Percentiles rank a stretch among this genome's conserved stretches.
Evolutionary conservation across 2,888 invertebrate genomes (phyloP).

Genomic region (Lottia gigantea): DNA sequence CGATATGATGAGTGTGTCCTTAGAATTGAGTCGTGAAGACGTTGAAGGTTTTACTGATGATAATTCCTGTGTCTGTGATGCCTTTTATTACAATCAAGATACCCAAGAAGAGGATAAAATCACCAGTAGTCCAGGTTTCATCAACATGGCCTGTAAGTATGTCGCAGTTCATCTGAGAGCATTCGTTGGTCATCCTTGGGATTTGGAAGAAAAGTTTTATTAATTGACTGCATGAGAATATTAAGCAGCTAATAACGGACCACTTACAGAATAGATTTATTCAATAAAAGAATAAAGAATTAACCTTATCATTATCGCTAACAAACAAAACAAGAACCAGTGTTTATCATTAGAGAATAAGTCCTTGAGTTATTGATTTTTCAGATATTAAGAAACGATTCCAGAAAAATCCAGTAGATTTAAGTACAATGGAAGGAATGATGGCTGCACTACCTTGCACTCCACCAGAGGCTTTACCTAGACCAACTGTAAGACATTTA

Average conservation of each 20-base stretch:
- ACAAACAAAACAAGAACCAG: too few relatives aligned
- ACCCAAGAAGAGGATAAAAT: neutral
- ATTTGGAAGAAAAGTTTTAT: too few relatives aligned
- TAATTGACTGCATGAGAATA: too few relatives aligned
- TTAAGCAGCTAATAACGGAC: too few relatives aligned
- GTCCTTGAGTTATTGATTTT: neutral
- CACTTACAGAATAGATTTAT: too few relatives aligned
- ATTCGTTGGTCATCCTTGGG: too few relatives aligned
- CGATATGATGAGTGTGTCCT: neutral
- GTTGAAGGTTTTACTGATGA: slow-evolving; percentile 4
- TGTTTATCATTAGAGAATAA: too few relatives aligned
- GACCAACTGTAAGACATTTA: neutral
- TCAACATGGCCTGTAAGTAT: slow-evolving; percentile 2
- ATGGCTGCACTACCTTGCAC: neutral
- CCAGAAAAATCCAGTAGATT: neutral
- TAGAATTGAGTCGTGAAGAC: neutral
- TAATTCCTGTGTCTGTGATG: slow-evolving; percentile 3
- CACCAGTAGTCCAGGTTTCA: neutral
- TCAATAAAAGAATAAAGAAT: too few relatives aligned
- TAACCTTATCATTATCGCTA: too few relatives aligned
- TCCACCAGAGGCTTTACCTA: neutral
- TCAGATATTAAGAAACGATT: neutral
- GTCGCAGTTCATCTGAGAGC: too few relatives aligned
- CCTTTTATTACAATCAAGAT: neutral
- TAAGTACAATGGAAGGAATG: neutral